Conservation (phyloP, 2,113 vertebrate genomes). For the Turdus rufiventris region DNA sequence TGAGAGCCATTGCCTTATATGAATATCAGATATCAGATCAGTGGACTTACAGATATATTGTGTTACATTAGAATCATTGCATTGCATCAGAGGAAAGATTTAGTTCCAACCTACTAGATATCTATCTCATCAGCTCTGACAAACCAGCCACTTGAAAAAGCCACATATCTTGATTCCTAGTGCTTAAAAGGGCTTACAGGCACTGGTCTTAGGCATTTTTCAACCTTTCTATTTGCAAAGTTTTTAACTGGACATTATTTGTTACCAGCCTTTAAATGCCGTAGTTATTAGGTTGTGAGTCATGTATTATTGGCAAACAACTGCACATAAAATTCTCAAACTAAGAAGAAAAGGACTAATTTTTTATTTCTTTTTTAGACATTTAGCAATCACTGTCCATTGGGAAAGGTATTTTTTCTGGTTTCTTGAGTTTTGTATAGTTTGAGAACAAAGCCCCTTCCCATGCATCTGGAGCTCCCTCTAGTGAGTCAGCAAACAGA, state of each 20-base stretch:
- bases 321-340: background rate
- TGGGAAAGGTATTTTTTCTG: background rate
- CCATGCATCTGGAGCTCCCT: slow-evolving; percentile 73
- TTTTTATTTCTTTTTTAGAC: background rate
- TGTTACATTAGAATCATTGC: background rate
- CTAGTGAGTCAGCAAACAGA: slow-evolving; percentile 53
- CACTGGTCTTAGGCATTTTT: background rate
- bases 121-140: background rate
- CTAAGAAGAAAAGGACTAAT: background rate
- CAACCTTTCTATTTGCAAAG: background rate
- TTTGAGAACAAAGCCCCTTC: slow-evolving; percentile 20
- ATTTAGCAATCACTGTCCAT: background rate
- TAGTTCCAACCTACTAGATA: background rate
- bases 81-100: background rate
- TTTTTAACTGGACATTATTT: background rate
- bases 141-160: slow-evolving; percentile 1
- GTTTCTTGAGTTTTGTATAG: background rate
- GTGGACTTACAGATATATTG: background rate
- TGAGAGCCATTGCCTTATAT: background rate
- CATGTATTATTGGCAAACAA: slow-evolving; percentile 32
- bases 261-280: background rate
- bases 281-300: background rate
- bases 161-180: background rate
- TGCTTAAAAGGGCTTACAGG: background rate
- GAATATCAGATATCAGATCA: background rate